Base-by-base conservation (phyloP, 2,888 invertebrate species). In the Aleiodes alternator region DNA sequence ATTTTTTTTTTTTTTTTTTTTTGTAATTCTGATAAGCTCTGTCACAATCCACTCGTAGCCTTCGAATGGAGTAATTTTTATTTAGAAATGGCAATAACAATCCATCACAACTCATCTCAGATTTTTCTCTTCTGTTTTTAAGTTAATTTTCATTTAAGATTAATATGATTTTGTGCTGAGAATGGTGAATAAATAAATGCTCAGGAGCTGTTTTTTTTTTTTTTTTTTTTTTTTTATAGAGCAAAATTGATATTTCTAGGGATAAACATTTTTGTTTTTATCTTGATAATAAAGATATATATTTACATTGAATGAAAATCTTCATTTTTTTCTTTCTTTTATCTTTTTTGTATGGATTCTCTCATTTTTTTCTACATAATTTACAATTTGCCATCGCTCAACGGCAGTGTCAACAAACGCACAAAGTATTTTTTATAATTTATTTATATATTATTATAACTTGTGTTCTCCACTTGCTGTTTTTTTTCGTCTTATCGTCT, bases 261-360 rank as follows among this genome's bases (percentile, higher is more conserved):
- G 64, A 64, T 64, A 23, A 43, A 48, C 43, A 64, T 64, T 11
- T 51, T 56, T 57, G n/a, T 69, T 55, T 82, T 81, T 86, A 85
- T 86, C 87, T 88, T 88, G 86, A 86, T 88, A 87, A 87, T 88
- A 87, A 88, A 88, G 87, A 86, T 88, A 86, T 64, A 76, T 88
- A 88, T 88, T 88, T 88, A 88, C 88, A 88, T 82, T 87, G 83
- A 87, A 85, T 86, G 80, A 83, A 23, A 23, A 82, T 82, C 29
- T 73, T 74, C 77, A 76, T 76, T 55, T 56, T 14, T 16, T 23
- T 48, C 43, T 59, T 5, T 23, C 43, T 43, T 69, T 61, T 53
- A 68, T 70, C 72, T 53, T 76, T 66, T 38, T 29, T 75, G 16
- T 50, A 55, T 64, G 68, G 57, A 73, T 23, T 23, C 23, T 69